phyloP scores from a whole-genome alignment of 1,140 invertebrate genomes.

The Trachelipus rathkii region DNA sequence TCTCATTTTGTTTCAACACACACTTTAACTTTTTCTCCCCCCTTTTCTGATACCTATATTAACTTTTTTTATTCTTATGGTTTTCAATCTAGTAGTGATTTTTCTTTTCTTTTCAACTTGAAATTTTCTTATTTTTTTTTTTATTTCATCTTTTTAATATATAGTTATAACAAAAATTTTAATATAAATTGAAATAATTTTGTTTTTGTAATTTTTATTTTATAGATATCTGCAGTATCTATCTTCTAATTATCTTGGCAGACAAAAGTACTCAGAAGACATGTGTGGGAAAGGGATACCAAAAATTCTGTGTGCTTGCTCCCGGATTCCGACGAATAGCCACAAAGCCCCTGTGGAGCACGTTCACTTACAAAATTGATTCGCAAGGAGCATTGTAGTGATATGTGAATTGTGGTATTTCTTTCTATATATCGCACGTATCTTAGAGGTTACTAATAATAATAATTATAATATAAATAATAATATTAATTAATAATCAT shows the following conservation, averaged over 20 bases:
- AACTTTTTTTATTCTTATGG: too few relatives aligned
- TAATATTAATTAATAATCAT: too few relatives aligned
- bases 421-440: conserved; percentile 61
- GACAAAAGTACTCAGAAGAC: conserved; percentile 54
- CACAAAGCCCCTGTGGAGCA: conserved; percentile 69
- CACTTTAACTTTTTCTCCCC: too few relatives aligned
- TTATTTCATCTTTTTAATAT: too few relatives aligned
- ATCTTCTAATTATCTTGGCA: conserved; percentile 52
- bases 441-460: conserved; percentile 57
- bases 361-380: conserved; percentile 89
- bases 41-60: too few relatives aligned
- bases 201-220: background rate
- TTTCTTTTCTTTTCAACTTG: too few relatives aligned
- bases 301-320: conserved; percentile 71
- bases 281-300: conserved; percentile 55
- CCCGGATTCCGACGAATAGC: conserved; percentile 75
- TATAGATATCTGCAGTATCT: conserved; percentile 46
- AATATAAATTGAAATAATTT: too few relatives aligned
- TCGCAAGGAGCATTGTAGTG: conserved; percentile 73
- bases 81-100: too few relatives aligned
- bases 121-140: too few relatives aligned
- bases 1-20: too few relatives aligned
- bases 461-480: too few relatives aligned
- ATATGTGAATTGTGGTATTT: conserved; percentile 67
- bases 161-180: too few relatives aligned